Evolutionary conservation across 2,797 vertebrate genomes (phyloP), one percentile per base, ranked within the genome.

Genomic region (Clarias fuscus): DNA sequence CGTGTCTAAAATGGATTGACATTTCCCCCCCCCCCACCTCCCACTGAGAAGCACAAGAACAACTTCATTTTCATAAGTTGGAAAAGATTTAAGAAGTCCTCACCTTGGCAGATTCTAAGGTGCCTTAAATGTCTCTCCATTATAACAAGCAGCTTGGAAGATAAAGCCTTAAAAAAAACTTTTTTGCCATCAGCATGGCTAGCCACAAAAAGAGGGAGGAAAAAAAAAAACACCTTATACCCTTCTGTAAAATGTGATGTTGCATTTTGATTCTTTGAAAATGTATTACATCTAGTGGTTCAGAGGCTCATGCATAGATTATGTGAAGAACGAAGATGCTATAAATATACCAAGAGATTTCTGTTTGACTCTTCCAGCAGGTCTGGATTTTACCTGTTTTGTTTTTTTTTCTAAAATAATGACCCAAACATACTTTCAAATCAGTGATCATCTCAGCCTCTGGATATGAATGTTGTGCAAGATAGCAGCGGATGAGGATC

Each of bases 391-490:
- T 18, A 58, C 10, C 56, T 20, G 5, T 20, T 62, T 24, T 48
- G 11, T 48, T 48, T 48, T 48, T 10, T 2, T 2, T 10, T 10
- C 48, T 11, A 56, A 24, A 56, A 37, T 37, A 2, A 24, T 3
- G 13, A 33, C 10, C 17, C 27, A 61, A 61, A 33, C 53, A 17
- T 27, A 17, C 24, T 27, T n/a, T 43, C 72, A 53, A 53, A n/a
- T 53, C 72, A 53, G 15, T 24, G 48, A 77, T 1, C 56, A 30
- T 37, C 76, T 61, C 1, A 17, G 56, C 33, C 53, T 11, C 0
- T 61, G 58, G 56, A 79, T 79, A 40, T 79, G 13, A 37, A 78
- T 78, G 56, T 78, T 78, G 27, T 59, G 18, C 56, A 78, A 22
- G 7, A 7, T 7, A 76, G 3, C 7, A 58, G 48, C 10, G n/a